A percentile compares a stretch with the other conserved stretches of the same genome.
These are phyloP conservation scores for Nasonia oneida DNA, from an alignment of 2,888 invertebrate genomes.

Conservation along the genomic window DNA sequence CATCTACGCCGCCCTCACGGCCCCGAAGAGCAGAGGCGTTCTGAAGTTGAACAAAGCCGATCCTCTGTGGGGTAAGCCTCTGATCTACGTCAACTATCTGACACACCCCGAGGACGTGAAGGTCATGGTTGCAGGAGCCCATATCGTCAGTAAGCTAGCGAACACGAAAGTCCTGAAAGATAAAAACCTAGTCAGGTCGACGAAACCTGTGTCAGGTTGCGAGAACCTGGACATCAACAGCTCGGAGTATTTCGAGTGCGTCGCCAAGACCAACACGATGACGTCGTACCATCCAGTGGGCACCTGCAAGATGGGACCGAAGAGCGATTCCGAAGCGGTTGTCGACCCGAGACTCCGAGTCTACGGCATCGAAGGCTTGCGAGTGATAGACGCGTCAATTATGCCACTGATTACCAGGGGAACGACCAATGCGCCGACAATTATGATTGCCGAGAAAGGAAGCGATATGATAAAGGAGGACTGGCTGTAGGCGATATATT, in stretches of 20 bases:
- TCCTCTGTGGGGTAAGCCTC: conserved; percentile 86
- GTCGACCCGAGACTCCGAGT: conserved; percentile 81
- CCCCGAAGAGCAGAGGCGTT: conserved; percentile 84
- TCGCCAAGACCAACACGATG: conserved; percentile 80
- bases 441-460: conserved; percentile 81
- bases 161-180: conserved; percentile 40
- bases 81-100: conserved; percentile 87
- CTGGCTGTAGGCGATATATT: conserved; percentile 78
- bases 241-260: conserved; percentile 85
- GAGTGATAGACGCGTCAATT: conserved; percentile 81
- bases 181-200: neutral
- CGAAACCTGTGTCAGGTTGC: neutral
- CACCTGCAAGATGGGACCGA: conserved; percentile 86
- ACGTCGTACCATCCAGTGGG: conserved; percentile 84
- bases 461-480: conserved; percentile 79
- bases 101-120: conserved; percentile 83
- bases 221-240: conserved; percentile 65
- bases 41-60: conserved; percentile 85
- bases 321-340: conserved; percentile 82
- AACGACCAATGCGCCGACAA: conserved; percentile 80
- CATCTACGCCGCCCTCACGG: conserved; percentile 83
- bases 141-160: conserved; percentile 82
- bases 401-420: conserved; percentile 81
- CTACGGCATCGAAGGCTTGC: conserved; percentile 46
- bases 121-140: conserved; percentile 83